Evolutionary conservation across 2,797 vertebrate species (phyloP).

Genomic region (Fringilla coelebs): DNA sequence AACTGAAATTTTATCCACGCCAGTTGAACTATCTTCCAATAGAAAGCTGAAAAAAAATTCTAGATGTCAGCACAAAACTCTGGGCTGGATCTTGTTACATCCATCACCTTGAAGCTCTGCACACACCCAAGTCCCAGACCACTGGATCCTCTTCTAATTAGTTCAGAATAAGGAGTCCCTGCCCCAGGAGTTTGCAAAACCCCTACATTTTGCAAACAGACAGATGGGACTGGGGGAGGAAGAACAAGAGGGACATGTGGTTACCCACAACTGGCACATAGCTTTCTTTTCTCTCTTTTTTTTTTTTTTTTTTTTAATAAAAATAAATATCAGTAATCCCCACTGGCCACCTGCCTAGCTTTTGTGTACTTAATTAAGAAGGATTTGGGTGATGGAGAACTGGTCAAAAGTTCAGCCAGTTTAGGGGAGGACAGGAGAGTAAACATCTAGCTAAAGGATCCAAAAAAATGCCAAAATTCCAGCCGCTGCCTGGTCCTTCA

Average conservation of each 20-base stretch:
- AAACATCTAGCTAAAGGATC: not conserved
- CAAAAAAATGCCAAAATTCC: not conserved
- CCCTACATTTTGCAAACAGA: not conserved
- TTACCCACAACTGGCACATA: constrained; percentile 31
- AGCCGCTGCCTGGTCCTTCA: not conserved
- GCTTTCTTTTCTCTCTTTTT: not conserved
- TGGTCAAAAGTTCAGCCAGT: constrained; percentile 27
- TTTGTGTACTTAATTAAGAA: constrained; percentile 58
- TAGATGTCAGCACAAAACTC: not conserved
- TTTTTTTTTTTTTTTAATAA: not conserved
- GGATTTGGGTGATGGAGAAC: constrained; percentile 20
- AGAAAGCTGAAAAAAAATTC: not conserved
- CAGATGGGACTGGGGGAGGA: constrained; percentile 39
- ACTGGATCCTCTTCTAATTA: not conserved
- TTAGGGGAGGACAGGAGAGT: not conserved
- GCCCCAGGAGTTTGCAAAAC: not conserved
- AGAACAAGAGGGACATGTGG: constrained; percentile 30
- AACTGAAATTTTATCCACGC: not conserved
- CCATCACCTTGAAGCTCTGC: not conserved
- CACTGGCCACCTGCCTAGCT: constrained; percentile 50
- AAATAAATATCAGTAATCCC: constrained; percentile 63
- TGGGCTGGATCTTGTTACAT: not conserved
- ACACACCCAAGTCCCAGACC: not conserved
- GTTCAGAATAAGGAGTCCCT: not conserved
- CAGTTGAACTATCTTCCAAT: not conserved